Evolutionary conservation across 2,113 vertebrate genomes (phyloP).

Genomic region (Daubentonia madagascariensis): DNA sequence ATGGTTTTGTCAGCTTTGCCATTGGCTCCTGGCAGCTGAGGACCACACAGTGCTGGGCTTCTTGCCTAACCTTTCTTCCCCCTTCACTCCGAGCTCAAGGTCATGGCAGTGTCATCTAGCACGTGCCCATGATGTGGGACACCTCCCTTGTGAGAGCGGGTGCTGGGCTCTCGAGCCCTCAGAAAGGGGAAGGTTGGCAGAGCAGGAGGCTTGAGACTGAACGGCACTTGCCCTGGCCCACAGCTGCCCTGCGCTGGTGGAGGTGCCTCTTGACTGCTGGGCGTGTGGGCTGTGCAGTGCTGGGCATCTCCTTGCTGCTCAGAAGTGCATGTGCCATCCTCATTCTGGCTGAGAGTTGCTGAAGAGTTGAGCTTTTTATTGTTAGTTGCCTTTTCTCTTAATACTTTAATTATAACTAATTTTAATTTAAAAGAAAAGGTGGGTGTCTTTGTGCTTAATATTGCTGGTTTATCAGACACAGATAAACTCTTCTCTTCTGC

Average conservation of each 20-base stretch:
- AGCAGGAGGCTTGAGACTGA: neutral
- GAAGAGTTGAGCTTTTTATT: too few species aligned
- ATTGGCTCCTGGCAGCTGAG: neutral
- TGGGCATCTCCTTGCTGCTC: neutral
- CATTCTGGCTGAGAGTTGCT: rapidly evolving
- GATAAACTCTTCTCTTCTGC: neutral
- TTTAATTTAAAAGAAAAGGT: neutral
- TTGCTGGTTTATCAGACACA: rapidly evolving
- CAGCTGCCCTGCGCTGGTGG: neutral
- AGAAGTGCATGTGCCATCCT: neutral
- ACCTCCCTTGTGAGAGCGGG: rapidly evolving
- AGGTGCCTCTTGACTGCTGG: too few species aligned
- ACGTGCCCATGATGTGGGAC: neutral
- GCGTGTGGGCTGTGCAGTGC: too few species aligned
- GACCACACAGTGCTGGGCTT: rapidly evolving
- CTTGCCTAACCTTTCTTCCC: neutral
- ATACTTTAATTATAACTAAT: too few species aligned
- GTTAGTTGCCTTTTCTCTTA: neutral
- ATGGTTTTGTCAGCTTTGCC: neutral
- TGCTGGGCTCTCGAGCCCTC: neutral
- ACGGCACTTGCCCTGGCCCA: rapidly evolving
- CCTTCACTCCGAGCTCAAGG: neutral
- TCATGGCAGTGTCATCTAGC: neutral
- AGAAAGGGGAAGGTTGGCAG: neutral
- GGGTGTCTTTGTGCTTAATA: rapidly evolving